Percentiles rank a stretch among this genome's conserved stretches.
Conservation (phyloP, 1,140 invertebrate genomes). For the Idris sp. region DNA sequence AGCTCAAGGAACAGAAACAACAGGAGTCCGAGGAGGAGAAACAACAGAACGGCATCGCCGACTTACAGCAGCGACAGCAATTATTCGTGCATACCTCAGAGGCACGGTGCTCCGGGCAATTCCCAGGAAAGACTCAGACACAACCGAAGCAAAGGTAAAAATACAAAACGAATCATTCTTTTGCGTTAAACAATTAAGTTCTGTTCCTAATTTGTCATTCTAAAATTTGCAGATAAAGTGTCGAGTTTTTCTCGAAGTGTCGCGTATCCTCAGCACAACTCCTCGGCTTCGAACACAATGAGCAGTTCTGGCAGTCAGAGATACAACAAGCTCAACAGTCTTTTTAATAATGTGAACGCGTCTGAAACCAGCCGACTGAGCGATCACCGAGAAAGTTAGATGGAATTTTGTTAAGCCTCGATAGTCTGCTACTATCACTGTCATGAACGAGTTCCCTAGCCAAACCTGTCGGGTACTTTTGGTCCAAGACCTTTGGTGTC, state of each 20-base stretch:
- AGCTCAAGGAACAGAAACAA: slow-evolving; percentile 69
- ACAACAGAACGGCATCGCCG: slow-evolving; percentile 71
- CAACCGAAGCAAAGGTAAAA: slow-evolving; percentile 76
- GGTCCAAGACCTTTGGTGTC: no score
- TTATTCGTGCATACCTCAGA: slow-evolving; percentile 76
- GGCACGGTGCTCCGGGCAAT: slow-evolving; percentile 70
- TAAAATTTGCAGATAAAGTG: slow-evolving; percentile 76
- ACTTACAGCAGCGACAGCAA: slow-evolving; percentile 77
- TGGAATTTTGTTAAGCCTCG: slow-evolving; percentile 35
- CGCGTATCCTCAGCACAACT: slow-evolving; percentile 73
- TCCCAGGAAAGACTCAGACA: slow-evolving; percentile 76
- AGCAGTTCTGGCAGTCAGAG: slow-evolving; percentile 75
- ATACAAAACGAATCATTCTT: no score
- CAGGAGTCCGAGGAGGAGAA: slow-evolving; percentile 71
- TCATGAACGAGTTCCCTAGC: slow-evolving; percentile 41
- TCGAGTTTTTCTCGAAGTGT: slow-evolving; percentile 71
- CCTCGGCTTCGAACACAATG: slow-evolving; percentile 75
- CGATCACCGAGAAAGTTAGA: slow-evolving; percentile 76
- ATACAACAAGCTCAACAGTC: slow-evolving; percentile 76
- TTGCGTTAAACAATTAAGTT: no score
- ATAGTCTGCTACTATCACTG: slow-evolving; percentile 49
- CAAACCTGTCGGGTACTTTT: slow-evolving; percentile 37
- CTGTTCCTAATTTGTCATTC: no score
- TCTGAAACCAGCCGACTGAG: slow-evolving; percentile 71
- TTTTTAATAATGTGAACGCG: slow-evolving; percentile 71